Percentiles rank a stretch among this genome's conserved stretches.
These are phyloP conservation scores for Leptodirus hochenwartii DNA, from an alignment of 2,888 invertebrate genomes.

Conservation along the genomic window DNA sequence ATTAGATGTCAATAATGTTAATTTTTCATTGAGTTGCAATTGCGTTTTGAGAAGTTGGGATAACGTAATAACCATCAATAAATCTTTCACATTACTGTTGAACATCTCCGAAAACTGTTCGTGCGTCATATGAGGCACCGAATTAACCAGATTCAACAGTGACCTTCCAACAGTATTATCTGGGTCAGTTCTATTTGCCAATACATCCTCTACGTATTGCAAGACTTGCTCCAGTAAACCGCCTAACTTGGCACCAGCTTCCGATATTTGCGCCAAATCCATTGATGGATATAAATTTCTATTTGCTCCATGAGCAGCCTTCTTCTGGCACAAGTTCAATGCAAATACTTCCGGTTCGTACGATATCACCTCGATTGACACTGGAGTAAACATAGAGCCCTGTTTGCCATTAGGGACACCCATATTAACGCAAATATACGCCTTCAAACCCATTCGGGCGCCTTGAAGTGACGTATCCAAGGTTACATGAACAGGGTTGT, in stretches of 20 bases:
- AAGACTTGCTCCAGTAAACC: slow-evolving; percentile 60
- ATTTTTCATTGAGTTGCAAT: slow-evolving; percentile 88
- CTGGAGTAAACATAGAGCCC: slow-evolving; percentile 93
- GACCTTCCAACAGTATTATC: slow-evolving; percentile 83
- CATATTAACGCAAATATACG: slow-evolving; percentile 80
- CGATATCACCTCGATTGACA: slow-evolving; percentile 71
- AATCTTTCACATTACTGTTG: slow-evolving; percentile 90
- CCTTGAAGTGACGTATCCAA: slow-evolving; percentile 82
- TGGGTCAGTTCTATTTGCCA: slow-evolving; percentile 54
- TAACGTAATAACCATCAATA: slow-evolving; percentile 92
- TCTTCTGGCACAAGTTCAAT: slow-evolving; percentile 64
- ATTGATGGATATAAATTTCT: slow-evolving; percentile 24
- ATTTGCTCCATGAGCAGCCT: slow-evolving; percentile 24
- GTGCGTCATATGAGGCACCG: slow-evolving; percentile 76
- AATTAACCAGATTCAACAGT: slow-evolving; percentile 77
- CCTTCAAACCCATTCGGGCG: slow-evolving; percentile 83
- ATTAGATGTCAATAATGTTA: slow-evolving; percentile 63
- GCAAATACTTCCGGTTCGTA: slow-evolving; percentile 86
- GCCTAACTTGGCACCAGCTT: slow-evolving; percentile 64
- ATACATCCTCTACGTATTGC: slow-evolving; percentile 81
- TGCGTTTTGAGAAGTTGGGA: slow-evolving; percentile 94
- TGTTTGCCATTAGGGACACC: slow-evolving; percentile 88
- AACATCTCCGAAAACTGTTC: slow-evolving; percentile 90
- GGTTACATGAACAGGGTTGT: slow-evolving; percentile 87
- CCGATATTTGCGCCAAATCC: slow-evolving; percentile 52